phyloP scores from a whole-genome alignment of 2,888 invertebrate species.

The Sinodicranocentrus sp. region DNA sequence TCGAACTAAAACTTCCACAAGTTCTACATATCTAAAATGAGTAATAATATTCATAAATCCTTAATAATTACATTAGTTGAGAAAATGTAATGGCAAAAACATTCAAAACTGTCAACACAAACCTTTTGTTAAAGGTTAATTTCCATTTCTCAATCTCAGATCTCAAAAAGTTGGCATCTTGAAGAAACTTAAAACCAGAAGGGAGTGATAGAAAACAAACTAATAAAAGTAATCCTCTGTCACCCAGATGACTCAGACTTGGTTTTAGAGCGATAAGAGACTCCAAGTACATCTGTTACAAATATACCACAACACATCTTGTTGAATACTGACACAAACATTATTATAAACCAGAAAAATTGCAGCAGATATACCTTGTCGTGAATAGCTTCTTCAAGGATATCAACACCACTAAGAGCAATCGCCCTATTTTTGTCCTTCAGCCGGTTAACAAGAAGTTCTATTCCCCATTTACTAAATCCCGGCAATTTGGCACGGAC shows the following conservation, averaged over 20 bases:
- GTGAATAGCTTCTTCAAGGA: conserved; percentile 95
- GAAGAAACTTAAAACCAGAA: conserved; percentile 84
- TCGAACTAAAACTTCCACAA: conserved; percentile 93
- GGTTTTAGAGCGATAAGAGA: conserved; percentile 86
- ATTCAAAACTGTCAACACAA: too few species aligned
- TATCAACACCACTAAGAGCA: conserved; percentile 87
- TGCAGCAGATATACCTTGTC: conserved; percentile 82
- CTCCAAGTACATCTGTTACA: conserved; percentile 85
- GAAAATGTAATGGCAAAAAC: too few species aligned
- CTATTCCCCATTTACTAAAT: conserved; percentile 90
- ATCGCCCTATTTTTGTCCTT: conserved; percentile 90
- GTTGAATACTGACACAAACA: neutral
- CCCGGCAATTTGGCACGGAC: conserved; percentile 86
- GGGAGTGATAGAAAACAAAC: conserved; percentile 87
- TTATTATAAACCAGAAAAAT: neutral
- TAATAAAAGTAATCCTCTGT: conserved; percentile 88
- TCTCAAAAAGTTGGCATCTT: conserved; percentile 83
- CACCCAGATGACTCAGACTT: conserved; percentile 84
- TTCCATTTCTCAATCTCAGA: conserved; percentile 90
- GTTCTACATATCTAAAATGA: conserved; percentile 87
- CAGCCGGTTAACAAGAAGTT: conserved; percentile 90
- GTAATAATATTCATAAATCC: too few species aligned
- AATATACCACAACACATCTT: neutral
- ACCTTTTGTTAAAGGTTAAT: conserved; percentile 86
- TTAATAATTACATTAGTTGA: too few species aligned